phyloP scores from a whole-genome alignment of 2,888 invertebrate species.

The Agonum fuliginosum region DNA sequence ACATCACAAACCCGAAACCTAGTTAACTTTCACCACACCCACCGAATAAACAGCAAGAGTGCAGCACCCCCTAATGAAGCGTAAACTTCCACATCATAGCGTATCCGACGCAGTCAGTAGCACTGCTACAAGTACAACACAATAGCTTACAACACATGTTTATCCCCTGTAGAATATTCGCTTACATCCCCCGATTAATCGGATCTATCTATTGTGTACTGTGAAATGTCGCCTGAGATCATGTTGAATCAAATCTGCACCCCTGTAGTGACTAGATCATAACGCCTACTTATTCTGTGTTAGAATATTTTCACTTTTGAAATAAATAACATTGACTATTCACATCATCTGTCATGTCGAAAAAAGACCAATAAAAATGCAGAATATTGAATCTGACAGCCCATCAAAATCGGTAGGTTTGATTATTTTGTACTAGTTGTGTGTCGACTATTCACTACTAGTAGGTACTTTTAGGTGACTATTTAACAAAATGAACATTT shows the following conservation, averaged over 20 bases:
- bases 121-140: not conserved
- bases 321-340: too few relatives aligned
- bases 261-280: not conserved
- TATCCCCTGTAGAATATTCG: constrained; percentile 21
- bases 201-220: not conserved
- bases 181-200: constrained; percentile 31
- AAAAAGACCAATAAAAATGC: too few relatives aligned
- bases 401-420: too few relatives aligned
- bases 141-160: constrained; percentile 12
- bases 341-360: too few relatives aligned
- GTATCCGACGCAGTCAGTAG: not conserved
- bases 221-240: not conserved
- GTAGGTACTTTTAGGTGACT: too few relatives aligned
- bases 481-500: too few relatives aligned
- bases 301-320: too few relatives aligned
- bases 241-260: not conserved
- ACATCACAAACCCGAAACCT: not conserved
- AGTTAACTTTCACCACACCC: not conserved
- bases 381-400: too few relatives aligned
- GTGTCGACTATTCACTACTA: too few relatives aligned
- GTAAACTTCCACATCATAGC: not conserved
- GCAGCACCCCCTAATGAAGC: constrained; percentile 1
- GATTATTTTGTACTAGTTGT: too few relatives aligned
- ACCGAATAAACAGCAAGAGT: not conserved
- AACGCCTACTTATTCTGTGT: not conserved